These are phyloP conservation scores for Vanessa tameamea DNA, from an alignment of 1,140 invertebrate species.

Conservation along the genomic window DNA sequence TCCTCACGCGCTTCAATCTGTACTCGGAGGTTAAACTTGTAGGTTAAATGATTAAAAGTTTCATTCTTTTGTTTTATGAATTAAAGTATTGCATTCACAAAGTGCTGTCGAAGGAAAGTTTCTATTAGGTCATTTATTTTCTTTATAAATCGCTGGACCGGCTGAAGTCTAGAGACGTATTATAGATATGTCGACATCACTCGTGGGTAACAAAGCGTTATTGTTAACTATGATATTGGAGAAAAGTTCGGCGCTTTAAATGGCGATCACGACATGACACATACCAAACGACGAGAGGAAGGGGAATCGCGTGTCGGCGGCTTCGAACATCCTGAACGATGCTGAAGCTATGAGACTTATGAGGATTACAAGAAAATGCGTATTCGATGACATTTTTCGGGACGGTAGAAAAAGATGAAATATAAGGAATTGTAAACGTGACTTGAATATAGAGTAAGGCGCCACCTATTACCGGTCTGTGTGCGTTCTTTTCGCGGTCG, in stretches of 20 bases:
- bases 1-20: conserved; percentile 55
- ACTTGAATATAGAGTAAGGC: conserved; percentile 69
- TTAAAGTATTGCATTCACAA: not conserved
- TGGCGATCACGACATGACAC: conserved; percentile 65
- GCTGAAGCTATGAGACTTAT: conserved; percentile 76
- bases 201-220: conserved; percentile 39
- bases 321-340: conserved; percentile 54
- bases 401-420: conserved; percentile 79
- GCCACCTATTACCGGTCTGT: conserved; percentile 77
- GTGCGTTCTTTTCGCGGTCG: conserved; percentile 75
- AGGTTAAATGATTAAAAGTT: conserved; percentile 24
- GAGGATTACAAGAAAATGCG: conserved; percentile 80
- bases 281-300: conserved; percentile 59
- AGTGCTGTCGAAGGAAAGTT: not conserved
- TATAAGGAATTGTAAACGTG: conserved; percentile 80
- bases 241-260: conserved; percentile 45
- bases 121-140: not conserved
- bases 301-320: conserved; percentile 54
- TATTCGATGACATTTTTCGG: conserved; percentile 81
- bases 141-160: not conserved
- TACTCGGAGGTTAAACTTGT: conserved; percentile 11
- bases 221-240: conserved; percentile 40
- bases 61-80: conserved; percentile 6
- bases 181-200: conserved; percentile 32
- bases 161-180: not conserved